phyloP scores from a whole-genome alignment of 92 coral and sea anemone genomes.

The Porites evermanni region DNA sequence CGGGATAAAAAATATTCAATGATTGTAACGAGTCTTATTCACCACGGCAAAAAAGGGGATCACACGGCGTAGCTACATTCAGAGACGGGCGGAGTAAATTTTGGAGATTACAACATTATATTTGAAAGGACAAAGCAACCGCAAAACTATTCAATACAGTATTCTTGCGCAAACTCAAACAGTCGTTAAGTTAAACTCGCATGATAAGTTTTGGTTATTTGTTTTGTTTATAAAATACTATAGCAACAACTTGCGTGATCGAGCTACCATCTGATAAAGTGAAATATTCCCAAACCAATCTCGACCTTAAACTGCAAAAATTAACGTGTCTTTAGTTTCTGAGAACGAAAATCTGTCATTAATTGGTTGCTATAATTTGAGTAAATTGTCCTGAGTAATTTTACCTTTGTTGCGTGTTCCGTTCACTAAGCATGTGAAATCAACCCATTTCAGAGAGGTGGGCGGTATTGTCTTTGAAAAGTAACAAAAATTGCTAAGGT shows the following conservation, averaged over 20 bases:
- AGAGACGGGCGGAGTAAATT: neutral
- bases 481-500: neutral
- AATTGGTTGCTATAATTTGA: neutral
- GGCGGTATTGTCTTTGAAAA: conserved; percentile 13
- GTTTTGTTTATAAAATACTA: conserved; percentile 5
- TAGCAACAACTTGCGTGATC: conserved; percentile 24
- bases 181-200: conserved; percentile 1
- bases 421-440: neutral
- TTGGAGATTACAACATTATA: neutral
- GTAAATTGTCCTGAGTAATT: neutral
- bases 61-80: too few species aligned
- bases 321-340: neutral
- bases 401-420: neutral
- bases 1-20: too few species aligned
- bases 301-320: neutral
- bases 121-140: neutral
- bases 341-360: neutral
- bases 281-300: neutral
- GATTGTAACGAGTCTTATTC: neutral
- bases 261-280: neutral
- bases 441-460: neutral
- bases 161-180: neutral
- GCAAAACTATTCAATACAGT: neutral
- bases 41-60: neutral
- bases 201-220: neutral